Evolutionary conservation across 2,113 vertebrate species (phyloP).

Genomic region (Bothrops jararaca): DNA sequence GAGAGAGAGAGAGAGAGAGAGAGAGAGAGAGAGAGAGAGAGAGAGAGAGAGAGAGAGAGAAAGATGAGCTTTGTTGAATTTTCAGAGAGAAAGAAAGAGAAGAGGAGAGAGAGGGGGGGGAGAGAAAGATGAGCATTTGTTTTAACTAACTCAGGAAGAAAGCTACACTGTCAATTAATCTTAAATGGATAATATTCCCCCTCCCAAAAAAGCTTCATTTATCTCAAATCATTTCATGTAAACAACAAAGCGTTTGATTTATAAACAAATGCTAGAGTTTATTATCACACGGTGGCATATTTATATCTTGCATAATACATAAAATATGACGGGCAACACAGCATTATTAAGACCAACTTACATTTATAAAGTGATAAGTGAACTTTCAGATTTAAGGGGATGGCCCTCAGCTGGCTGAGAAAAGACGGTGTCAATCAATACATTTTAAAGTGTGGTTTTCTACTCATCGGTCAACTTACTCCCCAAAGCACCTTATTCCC

Average conservation of each 20-base stretch:
- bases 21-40: too few species aligned
- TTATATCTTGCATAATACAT: not conserved
- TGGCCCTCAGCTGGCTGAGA: not conserved
- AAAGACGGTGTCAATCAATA: not conserved
- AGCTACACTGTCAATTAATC: not conserved
- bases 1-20: not conserved
- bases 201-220: not conserved
- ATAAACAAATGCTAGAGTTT: slow-evolving; percentile 10
- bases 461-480: not conserved
- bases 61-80: slow-evolving; percentile 10
- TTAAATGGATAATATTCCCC: not conserved
- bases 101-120: not conserved
- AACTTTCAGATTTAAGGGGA: not conserved
- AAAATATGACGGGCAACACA: not conserved
- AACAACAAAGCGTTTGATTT: not conserved
- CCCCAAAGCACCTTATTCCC: not conserved
- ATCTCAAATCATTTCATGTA: not conserved
- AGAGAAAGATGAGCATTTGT: slow-evolving; percentile 8
- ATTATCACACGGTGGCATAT: not conserved
- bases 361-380: not conserved
- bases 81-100: not conserved
- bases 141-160: not conserved
- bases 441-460: not conserved
- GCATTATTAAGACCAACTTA: not conserved
- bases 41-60: not conserved